Conservation (phyloP, 2,888 invertebrate genomes). For the Acanthopleura granulata region DNA sequence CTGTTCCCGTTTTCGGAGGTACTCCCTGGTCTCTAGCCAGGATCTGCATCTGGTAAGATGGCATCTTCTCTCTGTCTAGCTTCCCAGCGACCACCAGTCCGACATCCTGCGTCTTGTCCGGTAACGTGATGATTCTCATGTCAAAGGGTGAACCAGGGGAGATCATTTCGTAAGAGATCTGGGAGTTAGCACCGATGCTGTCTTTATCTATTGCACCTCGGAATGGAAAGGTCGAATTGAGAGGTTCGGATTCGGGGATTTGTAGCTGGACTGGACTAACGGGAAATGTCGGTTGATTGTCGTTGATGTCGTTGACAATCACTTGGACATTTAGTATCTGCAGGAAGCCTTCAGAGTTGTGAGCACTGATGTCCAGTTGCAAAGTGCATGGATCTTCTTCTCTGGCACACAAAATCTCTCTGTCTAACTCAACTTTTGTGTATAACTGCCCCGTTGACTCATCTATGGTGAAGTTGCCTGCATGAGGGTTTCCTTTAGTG, state of each 20-base stretch:
- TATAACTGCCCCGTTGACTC: conserved; percentile 87
- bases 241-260: conserved; percentile 35
- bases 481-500: conserved; percentile 33
- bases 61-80: conserved; percentile 91
- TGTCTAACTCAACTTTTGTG: conserved; percentile 82
- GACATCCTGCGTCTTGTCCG: conserved; percentile 77
- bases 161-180: conserved; percentile 65
- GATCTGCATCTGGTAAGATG: conserved; percentile 83
- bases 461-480: conserved; percentile 83
- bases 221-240: conserved; percentile 35
- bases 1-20: conserved; percentile 40
- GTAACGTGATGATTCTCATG: conserved; percentile 20
- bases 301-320: conserved; percentile 48
- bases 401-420: conserved; percentile 79
- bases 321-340: conserved; percentile 72
- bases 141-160: conserved; percentile 28
- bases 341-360: conserved; percentile 58
- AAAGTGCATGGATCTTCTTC: conserved; percentile 35
- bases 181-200: conserved; percentile 86
- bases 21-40: conserved; percentile 72
- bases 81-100: conserved; percentile 75
- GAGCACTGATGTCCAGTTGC: conserved; percentile 27
- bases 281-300: conserved; percentile 47
- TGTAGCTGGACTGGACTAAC: conserved; percentile 24
- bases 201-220: conserved; percentile 80